These are phyloP conservation scores for Amphipyra tragopoginis DNA, from an alignment of 2,888 invertebrate species.

Conservation along the genomic window DNA sequence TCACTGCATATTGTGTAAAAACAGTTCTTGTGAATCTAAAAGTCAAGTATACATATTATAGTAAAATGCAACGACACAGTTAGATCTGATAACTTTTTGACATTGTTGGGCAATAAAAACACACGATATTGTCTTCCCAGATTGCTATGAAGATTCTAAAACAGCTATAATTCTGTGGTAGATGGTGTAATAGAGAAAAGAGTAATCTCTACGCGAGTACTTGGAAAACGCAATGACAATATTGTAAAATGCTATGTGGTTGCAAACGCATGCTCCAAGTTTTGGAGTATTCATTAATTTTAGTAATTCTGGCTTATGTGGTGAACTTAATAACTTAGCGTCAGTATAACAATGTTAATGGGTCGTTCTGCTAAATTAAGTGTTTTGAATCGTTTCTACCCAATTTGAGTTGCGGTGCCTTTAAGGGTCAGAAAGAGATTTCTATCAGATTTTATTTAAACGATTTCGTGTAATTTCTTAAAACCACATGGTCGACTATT, in stretches of 20 bases:
- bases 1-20: no score
- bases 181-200: conserved; percentile 13
- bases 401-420: background rate
- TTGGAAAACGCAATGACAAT: conserved; percentile 17
- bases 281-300: conserved; percentile 27
- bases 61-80: conserved; percentile 32
- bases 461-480: no score
- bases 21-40: background rate
- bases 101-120: conserved; percentile 35
- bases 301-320: conserved; percentile 1
- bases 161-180: conserved; percentile 30
- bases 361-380: conserved; percentile 19
- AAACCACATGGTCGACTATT: no score
- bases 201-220: conserved; percentile 22
- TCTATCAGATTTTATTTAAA: no score
- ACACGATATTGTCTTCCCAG: conserved; percentile 26
- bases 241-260: conserved; percentile 20
- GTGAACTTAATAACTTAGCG: background rate
- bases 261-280: background rate
- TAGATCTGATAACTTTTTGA: conserved; percentile 31
- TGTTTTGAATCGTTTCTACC: background rate
- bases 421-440: no score
- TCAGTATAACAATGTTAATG: conserved; percentile 11
- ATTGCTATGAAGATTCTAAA: conserved; percentile 19
- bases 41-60: conserved; percentile 6